Conservation (phyloP, 2,888 invertebrate genomes). For the Tortricodes alternella region DNA sequence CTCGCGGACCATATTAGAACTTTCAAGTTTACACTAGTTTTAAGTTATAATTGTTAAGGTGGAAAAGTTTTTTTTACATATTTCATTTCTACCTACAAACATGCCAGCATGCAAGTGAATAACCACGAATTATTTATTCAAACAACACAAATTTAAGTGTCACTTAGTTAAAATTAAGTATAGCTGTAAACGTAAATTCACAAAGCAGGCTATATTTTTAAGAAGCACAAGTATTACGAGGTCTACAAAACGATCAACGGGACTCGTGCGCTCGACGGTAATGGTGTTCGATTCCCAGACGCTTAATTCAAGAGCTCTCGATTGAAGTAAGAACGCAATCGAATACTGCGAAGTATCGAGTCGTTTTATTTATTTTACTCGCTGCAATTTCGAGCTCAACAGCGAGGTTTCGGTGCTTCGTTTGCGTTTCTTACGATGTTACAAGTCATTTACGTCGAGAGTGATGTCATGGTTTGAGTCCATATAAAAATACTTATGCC, state of each 20-base stretch:
- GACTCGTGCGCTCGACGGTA: slow-evolving; percentile 21
- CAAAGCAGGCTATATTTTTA: neutral
- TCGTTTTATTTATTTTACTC: slow-evolving; percentile 30
- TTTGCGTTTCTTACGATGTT: slow-evolving; percentile 20
- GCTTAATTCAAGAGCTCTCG: slow-evolving; percentile 48
- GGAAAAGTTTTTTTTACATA: too few species aligned
- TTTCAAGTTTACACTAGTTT: too few species aligned
- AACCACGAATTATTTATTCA: neutral
- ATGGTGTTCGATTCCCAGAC: slow-evolving; percentile 30
- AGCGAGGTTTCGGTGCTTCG: slow-evolving; percentile 17
- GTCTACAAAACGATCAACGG: slow-evolving; percentile 27
- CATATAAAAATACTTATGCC: neutral
- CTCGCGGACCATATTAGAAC: too few species aligned
- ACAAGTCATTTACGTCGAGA: slow-evolving; percentile 19
- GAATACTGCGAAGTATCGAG: slow-evolving; percentile 21
- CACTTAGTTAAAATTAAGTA: neutral
- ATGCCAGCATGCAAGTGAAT: neutral
- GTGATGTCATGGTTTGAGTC: slow-evolving; percentile 1
- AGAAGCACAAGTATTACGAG: neutral
- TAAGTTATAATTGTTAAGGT: too few species aligned
- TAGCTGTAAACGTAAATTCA: neutral
- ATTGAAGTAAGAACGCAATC: slow-evolving; percentile 41
- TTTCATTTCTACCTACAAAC: too few species aligned
- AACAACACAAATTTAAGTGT: neutral
- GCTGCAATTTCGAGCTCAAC: slow-evolving; percentile 26